Evolutionary conservation across 2,888 invertebrate species (phyloP).

Genomic region (Drosophila merina): DNA sequence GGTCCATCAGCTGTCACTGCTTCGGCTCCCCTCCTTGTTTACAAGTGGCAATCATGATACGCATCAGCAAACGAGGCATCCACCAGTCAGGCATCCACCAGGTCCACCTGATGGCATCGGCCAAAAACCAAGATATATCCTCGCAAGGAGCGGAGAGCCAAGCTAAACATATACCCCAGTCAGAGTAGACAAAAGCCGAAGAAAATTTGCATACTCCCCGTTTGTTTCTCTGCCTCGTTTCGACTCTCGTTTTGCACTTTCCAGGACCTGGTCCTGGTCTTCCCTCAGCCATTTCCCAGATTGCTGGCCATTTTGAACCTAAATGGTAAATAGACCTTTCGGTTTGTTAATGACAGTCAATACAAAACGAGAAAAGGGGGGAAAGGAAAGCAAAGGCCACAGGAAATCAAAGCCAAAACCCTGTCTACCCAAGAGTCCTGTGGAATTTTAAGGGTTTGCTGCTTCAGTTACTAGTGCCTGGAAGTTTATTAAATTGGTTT

Average conservation of each 20-base stretch:
- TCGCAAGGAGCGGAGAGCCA: conserved; percentile 10
- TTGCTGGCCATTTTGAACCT: conserved; percentile 39
- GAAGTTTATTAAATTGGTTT: neutral
- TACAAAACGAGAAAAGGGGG: conserved; percentile 26
- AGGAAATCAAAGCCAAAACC: conserved; percentile 25
- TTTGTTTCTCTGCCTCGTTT: neutral
- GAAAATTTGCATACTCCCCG: conserved; percentile 67
- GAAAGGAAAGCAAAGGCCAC: conserved; percentile 2
- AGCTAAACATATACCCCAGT: conserved; percentile 55
- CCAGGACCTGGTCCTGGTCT: conserved; percentile 12
- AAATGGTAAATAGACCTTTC: conserved; percentile 58
- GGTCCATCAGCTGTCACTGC: conserved; percentile 56
- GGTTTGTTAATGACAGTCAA: conserved; percentile 66
- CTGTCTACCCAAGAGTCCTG: conserved; percentile 7
- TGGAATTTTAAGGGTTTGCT: neutral
- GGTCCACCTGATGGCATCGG: conserved; percentile 51
- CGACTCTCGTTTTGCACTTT: conserved; percentile 44
- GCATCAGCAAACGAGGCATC: conserved; percentile 66
- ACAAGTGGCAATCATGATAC: conserved; percentile 75
- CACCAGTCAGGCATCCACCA: conserved; percentile 6
- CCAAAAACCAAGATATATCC: conserved; percentile 27
- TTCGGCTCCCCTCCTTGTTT: conserved; percentile 38
- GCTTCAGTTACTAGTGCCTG: neutral
- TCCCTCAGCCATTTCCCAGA: conserved; percentile 8
- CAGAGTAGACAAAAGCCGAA: conserved; percentile 45